Conservation (phyloP, 2,888 invertebrate genomes). For the Aleiodes alternator region DNA sequence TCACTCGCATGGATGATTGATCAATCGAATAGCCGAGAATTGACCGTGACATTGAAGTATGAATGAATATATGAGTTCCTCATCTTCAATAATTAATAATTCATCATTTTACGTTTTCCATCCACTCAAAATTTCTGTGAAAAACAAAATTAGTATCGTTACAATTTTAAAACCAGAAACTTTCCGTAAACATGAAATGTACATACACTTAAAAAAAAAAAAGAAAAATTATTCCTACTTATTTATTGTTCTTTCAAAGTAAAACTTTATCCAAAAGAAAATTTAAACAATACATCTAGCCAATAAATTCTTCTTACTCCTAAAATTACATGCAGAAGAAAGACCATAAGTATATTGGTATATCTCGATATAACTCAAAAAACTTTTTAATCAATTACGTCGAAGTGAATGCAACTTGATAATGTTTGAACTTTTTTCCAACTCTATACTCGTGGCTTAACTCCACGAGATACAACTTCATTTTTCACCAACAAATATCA, state of each 20-base stretch:
- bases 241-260: neutral
- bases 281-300: conserved; percentile 1
- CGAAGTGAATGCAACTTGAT: conserved; percentile 33
- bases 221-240: no score
- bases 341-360: conserved; percentile 30
- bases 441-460: conserved; percentile 1
- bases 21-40: conserved; percentile 5
- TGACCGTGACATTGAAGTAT: conserved; percentile 19
- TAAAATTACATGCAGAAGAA: conserved; percentile 20
- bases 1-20: conserved; percentile 16
- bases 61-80: neutral
- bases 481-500: conserved; percentile 32
- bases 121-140: no score
- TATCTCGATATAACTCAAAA: conserved; percentile 26
- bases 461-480: conserved; percentile 13
- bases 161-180: no score
- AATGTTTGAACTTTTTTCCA: conserved; percentile 24
- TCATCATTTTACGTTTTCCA: no score
- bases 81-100: neutral
- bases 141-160: no score
- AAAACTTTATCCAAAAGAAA: neutral
- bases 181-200: no score
- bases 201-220: no score
- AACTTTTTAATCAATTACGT: conserved; percentile 34
- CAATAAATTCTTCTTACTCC: conserved; percentile 16